Evolutionary conservation across 2,113 vertebrate genomes (phyloP).

Genomic region (Erythrocercus mccallii): DNA sequence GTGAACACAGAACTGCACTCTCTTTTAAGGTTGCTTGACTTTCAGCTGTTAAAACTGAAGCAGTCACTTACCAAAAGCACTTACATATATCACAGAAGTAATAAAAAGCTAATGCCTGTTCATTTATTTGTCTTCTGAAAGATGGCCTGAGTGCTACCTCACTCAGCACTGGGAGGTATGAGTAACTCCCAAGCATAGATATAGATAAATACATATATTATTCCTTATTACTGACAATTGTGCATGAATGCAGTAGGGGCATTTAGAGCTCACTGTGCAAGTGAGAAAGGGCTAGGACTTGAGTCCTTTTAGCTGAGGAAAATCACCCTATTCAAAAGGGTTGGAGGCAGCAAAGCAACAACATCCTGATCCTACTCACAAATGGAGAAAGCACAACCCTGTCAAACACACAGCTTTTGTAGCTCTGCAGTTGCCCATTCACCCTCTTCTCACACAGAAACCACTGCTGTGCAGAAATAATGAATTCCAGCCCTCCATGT

Average conservation of each 20-base stretch:
- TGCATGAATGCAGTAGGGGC: not conserved
- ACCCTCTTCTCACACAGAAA: not conserved
- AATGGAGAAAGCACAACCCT: not conserved
- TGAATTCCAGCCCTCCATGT: not conserved
- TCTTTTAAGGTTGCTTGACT: slow-evolving; percentile 45
- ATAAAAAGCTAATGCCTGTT: slow-evolving; percentile 48
- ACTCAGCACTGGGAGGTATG: not conserved
- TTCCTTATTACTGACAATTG: not conserved
- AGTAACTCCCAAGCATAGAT: not conserved
- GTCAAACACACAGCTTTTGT: fast-evolving
- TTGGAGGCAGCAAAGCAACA: not conserved
- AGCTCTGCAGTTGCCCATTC: not conserved
- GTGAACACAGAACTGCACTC: slow-evolving; percentile 1
- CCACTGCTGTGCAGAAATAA: not conserved
- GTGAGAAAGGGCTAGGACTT: not conserved
- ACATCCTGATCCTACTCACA: not conserved
- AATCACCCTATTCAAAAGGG: not conserved
- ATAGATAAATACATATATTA: not conserved
- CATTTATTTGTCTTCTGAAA: slow-evolving; percentile 49
- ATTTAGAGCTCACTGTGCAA: not conserved
- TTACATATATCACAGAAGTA: not conserved
- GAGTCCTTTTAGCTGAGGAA: not conserved
- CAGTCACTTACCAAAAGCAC: slow-evolving; percentile 28
- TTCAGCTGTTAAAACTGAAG: slow-evolving; percentile 26
- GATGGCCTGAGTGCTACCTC: not conserved